A percentile compares a stretch with the other conserved stretches of the same genome.
Conservation (phyloP, 2,797 vertebrate species). For the Salarias fasciatus region DNA sequence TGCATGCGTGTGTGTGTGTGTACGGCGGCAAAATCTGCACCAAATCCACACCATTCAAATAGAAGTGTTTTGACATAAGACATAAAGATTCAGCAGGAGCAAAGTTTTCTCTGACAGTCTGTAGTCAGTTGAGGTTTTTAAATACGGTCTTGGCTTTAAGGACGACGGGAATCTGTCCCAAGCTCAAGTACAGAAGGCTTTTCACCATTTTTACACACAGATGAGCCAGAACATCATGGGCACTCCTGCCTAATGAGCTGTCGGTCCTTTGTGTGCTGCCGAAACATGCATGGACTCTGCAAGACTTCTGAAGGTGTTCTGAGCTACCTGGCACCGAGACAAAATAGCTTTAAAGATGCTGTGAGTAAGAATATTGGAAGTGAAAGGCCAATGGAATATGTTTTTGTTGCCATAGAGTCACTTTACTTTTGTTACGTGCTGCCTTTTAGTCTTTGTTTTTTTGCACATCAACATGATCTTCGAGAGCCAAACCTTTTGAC, state of each 20-base stretch:
- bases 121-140: slow-evolving; percentile 73
- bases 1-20: not conserved
- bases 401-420: too few relatives aligned
- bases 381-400: too few relatives aligned
- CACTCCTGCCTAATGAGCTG: not conserved
- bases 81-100: slow-evolving; percentile 66
- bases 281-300: not conserved
- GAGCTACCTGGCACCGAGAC: not conserved
- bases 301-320: not conserved
- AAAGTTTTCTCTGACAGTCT: slow-evolving; percentile 62
- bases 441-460: too few relatives aligned
- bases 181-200: slow-evolving; percentile 31
- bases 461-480: too few relatives aligned
- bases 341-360: too few relatives aligned
- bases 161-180: slow-evolving; percentile 27
- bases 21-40: slow-evolving; percentile 51
- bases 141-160: slow-evolving; percentile 59
- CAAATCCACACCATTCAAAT: slow-evolving; percentile 57
- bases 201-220: slow-evolving; percentile 24
- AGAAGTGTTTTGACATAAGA: slow-evolving; percentile 72
- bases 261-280: not conserved
- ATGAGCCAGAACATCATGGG: slow-evolving; percentile 5
- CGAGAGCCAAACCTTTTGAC: too few relatives aligned
- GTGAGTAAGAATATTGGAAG: too few relatives aligned
- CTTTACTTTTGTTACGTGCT: too few relatives aligned